Percentiles rank a stretch among this genome's conserved stretches.
These are phyloP conservation scores for Dynastes maya DNA, from an alignment of 2,888 invertebrate species.

Conservation along the genomic window DNA sequence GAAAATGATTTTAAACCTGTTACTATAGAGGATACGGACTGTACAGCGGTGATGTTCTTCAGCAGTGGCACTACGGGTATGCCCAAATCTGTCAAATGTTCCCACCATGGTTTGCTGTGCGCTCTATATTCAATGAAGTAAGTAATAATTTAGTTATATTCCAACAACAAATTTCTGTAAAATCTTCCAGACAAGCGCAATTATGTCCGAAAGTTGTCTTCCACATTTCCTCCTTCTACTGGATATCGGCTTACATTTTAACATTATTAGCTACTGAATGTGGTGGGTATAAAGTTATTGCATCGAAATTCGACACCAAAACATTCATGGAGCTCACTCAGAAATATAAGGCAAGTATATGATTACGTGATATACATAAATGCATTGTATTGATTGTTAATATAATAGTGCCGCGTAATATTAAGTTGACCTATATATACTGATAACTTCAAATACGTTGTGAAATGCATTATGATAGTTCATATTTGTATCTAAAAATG, in stretches of 20 bases:
- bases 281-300: conserved; percentile 23
- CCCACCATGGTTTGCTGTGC: conserved; percentile 11
- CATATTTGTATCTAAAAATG: too few relatives aligned
- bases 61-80: conserved; percentile 57
- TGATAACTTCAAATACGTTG: too few relatives aligned
- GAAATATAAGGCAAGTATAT: conserved; percentile 61
- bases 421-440: too few relatives aligned
- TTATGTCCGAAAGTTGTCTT: not conserved
- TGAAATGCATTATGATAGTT: too few relatives aligned
- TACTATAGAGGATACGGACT: conserved; percentile 27
- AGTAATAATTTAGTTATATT: not conserved
- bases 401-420: not conserved
- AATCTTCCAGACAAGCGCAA: conserved; percentile 10
- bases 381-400: not conserved
- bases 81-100: conserved; percentile 53
- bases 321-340: not conserved
- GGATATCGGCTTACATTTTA: conserved; percentile 24
- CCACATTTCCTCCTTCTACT: conserved; percentile 38
- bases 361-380: not conserved
- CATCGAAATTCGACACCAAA: not conserved
- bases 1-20: conserved; percentile 52
- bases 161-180: not conserved
- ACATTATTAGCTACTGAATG: conserved; percentile 8
- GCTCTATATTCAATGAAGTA: conserved; percentile 14
- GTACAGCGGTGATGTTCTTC: conserved; percentile 51